Evolutionary conservation across 2,113 vertebrate genomes (phyloP), one percentile per base, ranked within the genome.

Genomic region (Trematomus loennbergii): DNA sequence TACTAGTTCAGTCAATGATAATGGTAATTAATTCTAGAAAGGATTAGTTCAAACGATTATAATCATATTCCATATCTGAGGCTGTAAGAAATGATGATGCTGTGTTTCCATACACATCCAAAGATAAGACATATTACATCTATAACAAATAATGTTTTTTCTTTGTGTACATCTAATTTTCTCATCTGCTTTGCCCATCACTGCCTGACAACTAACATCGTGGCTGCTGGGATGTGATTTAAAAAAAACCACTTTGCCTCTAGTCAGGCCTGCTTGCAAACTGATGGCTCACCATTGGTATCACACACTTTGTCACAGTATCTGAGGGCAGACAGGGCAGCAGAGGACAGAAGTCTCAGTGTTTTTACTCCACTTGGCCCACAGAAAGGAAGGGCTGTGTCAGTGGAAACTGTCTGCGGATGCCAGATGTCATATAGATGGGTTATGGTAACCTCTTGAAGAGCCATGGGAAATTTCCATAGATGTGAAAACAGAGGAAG

Each of bases 381-480:
- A 50, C 78, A 76, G 76, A 91, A 75, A 75, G 57, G 33, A 71
- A 33, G n/a, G 59, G 55, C 60, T 87, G 67, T 78, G 78, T 79
- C 79, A 64, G 62, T 81, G 87, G 84, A 89, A 91, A 89, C 84
- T 64, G 74, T 90, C 77, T 85, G 85, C 48, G 20, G 72, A 75
- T 83, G 89, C 83, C 90, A 93, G 72, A 91, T 89, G 87, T 90
- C 79, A 77, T 80, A 76, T 78, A 68, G 85, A 83, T 52, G 68
- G 84, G 88, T 87, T 92, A 88, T 90, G 84, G 69, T 92, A 86
- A 90, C 91, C 88, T 89, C 83, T 85, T 16, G 10, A 75, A 82
- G 76, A 90, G 85, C 71, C 88, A 77, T 88, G 89, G 82, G 88
- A 93, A 91, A 72, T 86, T 83, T 88, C 84, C 77, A 71, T 53